Percentiles rank a stretch among this genome's conserved stretches.
These are phyloP conservation scores for Himalopsyche tibetana DNA, from an alignment of 2,888 invertebrate species.

Conservation along the genomic window DNA sequence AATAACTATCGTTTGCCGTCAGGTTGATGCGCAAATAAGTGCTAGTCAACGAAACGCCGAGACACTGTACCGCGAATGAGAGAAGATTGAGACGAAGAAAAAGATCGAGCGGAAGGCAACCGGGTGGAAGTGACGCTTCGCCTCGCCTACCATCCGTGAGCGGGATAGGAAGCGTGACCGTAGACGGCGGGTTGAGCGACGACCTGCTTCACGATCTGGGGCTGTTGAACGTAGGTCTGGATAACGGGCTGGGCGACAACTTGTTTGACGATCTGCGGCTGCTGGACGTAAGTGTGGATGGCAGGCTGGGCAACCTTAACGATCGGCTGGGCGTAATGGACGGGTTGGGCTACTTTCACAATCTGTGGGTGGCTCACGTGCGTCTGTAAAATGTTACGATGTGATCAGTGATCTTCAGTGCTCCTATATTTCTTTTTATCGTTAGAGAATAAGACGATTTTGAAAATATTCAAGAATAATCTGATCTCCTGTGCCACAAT, in stretches of 20 bases:
- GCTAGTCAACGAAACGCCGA: too few species aligned
- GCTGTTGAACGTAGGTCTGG: constrained; percentile 67
- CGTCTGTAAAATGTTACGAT: constrained; percentile 63
- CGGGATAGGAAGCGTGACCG: constrained; percentile 65
- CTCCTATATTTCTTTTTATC: not conserved
- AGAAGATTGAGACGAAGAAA: not conserved
- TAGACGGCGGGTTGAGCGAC: constrained; percentile 67
- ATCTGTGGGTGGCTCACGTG: constrained; percentile 69
- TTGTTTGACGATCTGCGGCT: constrained; percentile 65
- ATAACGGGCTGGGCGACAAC: constrained; percentile 60
- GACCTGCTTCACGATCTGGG: constrained; percentile 67
- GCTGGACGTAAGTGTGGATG: constrained; percentile 66
- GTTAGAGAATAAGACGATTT: not conserved
- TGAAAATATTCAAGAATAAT: constrained; percentile 9
- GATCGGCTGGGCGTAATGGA: constrained; percentile 59
- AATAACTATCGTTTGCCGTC: too few species aligned
- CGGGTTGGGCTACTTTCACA: constrained; percentile 67
- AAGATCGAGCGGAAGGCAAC: not conserved
- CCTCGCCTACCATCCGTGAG: constrained; percentile 72
- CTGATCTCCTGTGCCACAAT: constrained; percentile 65
- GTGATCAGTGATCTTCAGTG: not conserved
- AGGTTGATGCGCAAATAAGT: too few species aligned
- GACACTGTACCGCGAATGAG: not conserved
- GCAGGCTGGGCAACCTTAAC: constrained; percentile 68
- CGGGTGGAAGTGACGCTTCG: too few species aligned